Evolutionary conservation across 2,888 invertebrate species (phyloP).

Genomic region (Leucozona laternaria): DNA sequence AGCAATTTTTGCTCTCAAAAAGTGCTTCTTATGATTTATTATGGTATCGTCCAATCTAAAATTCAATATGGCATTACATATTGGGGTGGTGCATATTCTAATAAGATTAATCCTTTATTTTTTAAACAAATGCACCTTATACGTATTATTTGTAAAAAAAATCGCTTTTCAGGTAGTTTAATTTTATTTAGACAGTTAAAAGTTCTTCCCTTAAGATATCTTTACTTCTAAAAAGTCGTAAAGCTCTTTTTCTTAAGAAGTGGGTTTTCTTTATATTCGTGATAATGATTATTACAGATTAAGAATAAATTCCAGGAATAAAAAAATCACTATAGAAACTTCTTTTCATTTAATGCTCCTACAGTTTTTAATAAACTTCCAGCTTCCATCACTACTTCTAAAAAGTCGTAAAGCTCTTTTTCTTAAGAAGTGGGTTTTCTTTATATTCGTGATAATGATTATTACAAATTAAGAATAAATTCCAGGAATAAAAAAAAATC

Average conservation of each 20-base stretch:
- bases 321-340: too few species aligned
- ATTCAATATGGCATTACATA: neutral
- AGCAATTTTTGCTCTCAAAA: neutral
- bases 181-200: too few species aligned
- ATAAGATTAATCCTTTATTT: slow-evolving; percentile 5
- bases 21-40: neutral
- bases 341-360: too few species aligned
- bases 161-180: too few species aligned
- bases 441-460: neutral
- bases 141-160: too few species aligned
- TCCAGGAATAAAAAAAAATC: slow-evolving; percentile 5
- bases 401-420: neutral
- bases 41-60: neutral
- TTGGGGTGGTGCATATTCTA: neutral
- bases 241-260: neutral
- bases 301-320: slow-evolving; percentile 9
- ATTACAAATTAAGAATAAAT: slow-evolving; percentile 3
- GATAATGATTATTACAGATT: neutral
- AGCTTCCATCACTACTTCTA: neutral
- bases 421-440: neutral
- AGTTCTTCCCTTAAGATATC: neutral
- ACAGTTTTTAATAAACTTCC: neutral
- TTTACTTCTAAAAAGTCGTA: neutral
- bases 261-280: neutral
- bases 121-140: too few species aligned